Percentiles rank a stretch among this genome's conserved stretches.
Evolutionary conservation across 2,888 invertebrate genomes (phyloP).

Genomic region (Prenolepis imparis): DNA sequence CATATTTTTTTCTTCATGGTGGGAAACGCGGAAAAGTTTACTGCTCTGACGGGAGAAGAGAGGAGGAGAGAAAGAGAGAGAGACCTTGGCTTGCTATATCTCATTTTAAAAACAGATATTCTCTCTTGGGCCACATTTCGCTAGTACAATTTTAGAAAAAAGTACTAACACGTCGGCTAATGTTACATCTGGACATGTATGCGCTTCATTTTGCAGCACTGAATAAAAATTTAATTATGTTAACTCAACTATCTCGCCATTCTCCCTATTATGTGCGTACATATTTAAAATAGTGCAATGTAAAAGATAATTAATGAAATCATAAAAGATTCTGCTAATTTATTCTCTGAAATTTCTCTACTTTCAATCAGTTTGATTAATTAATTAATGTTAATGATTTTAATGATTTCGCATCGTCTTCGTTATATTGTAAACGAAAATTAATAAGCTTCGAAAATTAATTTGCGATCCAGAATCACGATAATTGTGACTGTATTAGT

Average conservation of each 20-base stretch:
- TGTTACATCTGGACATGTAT: slow-evolving; percentile 11
- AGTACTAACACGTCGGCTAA: slow-evolving; percentile 22
- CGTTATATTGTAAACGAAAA: background rate
- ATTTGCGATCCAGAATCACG: slow-evolving; percentile 1
- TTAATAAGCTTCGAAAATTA: background rate
- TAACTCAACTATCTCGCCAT: background rate
- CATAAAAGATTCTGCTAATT: background rate
- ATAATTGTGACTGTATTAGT: slow-evolving; percentile 17
- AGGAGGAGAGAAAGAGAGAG: background rate
- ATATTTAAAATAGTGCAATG: background rate
- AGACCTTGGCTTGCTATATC: background rate
- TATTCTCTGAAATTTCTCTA: background rate
- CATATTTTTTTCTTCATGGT: background rate
- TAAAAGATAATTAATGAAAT: slow-evolving; percentile 1
- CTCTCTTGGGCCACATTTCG: background rate
- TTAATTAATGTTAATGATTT: background rate
- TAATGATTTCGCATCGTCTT: background rate
- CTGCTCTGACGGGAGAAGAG: slow-evolving; percentile 7
- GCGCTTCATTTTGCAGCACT: background rate
- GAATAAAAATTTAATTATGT: slow-evolving; percentile 42
- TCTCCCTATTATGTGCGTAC: background rate
- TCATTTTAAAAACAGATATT: slow-evolving; percentile 42
- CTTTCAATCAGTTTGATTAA: background rate
- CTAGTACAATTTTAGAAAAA: slow-evolving; percentile 9
- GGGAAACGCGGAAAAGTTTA: slow-evolving; percentile 3